Conservation (phyloP, 2,797 vertebrate genomes). For the Lithobates pipiens region DNA sequence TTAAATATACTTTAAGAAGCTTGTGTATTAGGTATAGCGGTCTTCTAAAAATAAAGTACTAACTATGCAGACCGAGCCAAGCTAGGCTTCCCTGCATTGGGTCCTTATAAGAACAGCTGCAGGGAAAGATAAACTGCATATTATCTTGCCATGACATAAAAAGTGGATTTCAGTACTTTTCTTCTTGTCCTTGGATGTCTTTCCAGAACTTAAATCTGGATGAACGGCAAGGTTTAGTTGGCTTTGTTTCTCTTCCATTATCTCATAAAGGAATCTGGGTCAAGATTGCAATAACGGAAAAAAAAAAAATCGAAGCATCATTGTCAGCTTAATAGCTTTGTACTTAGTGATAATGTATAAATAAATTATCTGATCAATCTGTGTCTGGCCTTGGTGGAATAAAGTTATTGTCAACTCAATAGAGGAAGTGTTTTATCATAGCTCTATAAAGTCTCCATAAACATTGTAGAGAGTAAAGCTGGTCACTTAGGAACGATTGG, state of each 20-base stretch:
- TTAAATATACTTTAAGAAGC: no score
- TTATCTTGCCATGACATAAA: neutral
- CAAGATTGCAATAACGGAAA: conserved; percentile 2
- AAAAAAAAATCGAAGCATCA: conserved; percentile 2
- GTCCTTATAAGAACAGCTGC: conserved; percentile 1
- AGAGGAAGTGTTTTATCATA: neutral
- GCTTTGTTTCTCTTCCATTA: conserved; percentile 22
- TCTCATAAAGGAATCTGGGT: conserved; percentile 24
- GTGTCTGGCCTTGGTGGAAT: neutral
- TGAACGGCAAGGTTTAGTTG: conserved; percentile 19
- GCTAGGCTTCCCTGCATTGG: neutral
- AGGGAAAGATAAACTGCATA: conserved; percentile 11
- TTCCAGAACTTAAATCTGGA: conserved; percentile 2
- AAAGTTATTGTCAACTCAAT: neutral
- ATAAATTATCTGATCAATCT: conserved; percentile 4
- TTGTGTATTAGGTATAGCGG: no score
- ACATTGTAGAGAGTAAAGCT: neutral
- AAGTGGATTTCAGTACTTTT: neutral
- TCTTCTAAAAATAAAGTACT: neutral
- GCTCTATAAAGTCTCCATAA: neutral
- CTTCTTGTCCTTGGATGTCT: conserved; percentile 19
- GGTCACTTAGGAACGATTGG: no score
- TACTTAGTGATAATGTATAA: neutral
- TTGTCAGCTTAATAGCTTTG: conserved; percentile 25
- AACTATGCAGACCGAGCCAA: neutral